phyloP scores from a whole-genome alignment of 2,888 invertebrate genomes.

The Willowsia nigromaculata region DNA sequence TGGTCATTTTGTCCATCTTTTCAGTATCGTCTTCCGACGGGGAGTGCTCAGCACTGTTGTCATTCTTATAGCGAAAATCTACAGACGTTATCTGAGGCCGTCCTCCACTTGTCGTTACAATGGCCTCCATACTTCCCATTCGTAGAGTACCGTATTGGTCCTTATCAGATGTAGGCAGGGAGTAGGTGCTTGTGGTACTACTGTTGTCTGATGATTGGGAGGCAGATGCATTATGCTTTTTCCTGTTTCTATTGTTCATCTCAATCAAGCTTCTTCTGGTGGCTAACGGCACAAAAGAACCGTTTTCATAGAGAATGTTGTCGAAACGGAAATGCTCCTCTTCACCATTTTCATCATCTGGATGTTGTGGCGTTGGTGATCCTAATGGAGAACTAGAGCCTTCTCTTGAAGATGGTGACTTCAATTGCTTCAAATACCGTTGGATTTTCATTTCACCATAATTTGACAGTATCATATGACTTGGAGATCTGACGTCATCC shows the following conservation, averaged over 20 bases:
- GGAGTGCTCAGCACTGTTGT: not conserved
- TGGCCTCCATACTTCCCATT: conserved; percentile 74
- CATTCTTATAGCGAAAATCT: conserved; percentile 68
- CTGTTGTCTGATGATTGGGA: conserved; percentile 72
- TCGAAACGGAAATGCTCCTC: conserved; percentile 74
- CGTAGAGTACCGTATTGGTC: conserved; percentile 67
- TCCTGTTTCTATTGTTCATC: conserved; percentile 76
- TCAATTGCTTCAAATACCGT: conserved; percentile 77
- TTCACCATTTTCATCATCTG: conserved; percentile 43
- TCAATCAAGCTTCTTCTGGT: conserved; percentile 78
- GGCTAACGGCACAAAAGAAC: conserved; percentile 78
- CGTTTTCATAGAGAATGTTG: conserved; percentile 77
- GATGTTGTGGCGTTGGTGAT: conserved; percentile 57
- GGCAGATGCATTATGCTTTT: conserved; percentile 32
- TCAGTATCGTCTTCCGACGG: not conserved
- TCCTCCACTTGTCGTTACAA: conserved; percentile 59
- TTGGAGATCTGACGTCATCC: conserved; percentile 67
- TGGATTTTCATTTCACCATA: conserved; percentile 78
- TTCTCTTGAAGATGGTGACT: conserved; percentile 70
- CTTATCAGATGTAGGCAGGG: conserved; percentile 76
- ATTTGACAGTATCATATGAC: conserved; percentile 75
- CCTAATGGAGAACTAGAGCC: conserved; percentile 68
- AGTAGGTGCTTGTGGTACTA: conserved; percentile 75
- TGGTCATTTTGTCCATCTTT: not conserved
- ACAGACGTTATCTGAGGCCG: conserved; percentile 75